Base-by-base conservation (phyloP, 2,888 invertebrate species). In the Lottia gigantea region DNA sequence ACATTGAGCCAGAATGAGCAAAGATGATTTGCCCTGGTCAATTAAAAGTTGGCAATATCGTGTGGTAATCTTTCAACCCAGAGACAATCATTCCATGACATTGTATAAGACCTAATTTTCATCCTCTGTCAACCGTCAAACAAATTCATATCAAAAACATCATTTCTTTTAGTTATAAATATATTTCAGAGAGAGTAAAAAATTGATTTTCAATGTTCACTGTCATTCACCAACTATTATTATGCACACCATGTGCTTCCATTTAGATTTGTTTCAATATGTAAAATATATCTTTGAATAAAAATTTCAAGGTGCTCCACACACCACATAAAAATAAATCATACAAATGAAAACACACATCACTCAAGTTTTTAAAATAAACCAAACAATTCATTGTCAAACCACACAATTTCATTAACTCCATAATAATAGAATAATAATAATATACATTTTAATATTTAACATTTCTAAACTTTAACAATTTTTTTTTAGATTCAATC, bases 261-360 rank as follows among this genome's bases (percentile, higher is more conserved):
- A 19, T 23, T 55, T 55, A 19, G 19, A 23, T 55, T 55, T 14
- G 23, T 55, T 23, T 23, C 23, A 55, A 55, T 23, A 55, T 23
- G 23, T 19, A 55, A 55, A 55, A 55, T 55, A 55, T 55, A 55
- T 55, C 55, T 55, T 55, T 55, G 55, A 55, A 55, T 55, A 55
- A 19, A 55, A 55, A 23, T 23, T 23, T 23, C 19, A 55, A 23
- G 55, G 55, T 55, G 55, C 55, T 55, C 55, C 55, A 55, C 19
- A 55, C 55, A 55, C 55, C 55, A 55, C 19, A 23, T 55, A 55
- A 19, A 23, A 23, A 23, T 11, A 12, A 23, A 55, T 55, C 55
- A 55, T 55, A 55, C 55, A 55, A 19, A 55, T 23, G 19, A 40
- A 55, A 55, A 55, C 55, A 55, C 55, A 55, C 55, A 55, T 23